Conservation (phyloP, 2,888 invertebrate species). For the Nudaria mundana region DNA sequence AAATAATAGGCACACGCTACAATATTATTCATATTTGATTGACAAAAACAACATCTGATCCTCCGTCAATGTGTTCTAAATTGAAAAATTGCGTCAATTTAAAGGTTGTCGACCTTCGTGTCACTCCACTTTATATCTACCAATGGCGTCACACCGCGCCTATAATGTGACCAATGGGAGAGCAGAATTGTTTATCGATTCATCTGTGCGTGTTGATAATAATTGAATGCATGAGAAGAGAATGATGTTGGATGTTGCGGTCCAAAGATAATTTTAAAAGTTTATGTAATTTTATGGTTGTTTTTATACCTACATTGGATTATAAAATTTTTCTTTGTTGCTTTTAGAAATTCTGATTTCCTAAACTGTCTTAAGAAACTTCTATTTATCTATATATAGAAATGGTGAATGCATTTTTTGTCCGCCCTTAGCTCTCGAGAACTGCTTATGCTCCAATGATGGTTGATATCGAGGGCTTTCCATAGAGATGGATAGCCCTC, state of each 20-base stretch:
- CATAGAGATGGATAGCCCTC: too few relatives aligned
- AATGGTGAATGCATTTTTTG: too few relatives aligned
- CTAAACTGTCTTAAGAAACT: too few relatives aligned
- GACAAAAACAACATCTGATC: conserved; percentile 32
- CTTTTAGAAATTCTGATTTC: background rate
- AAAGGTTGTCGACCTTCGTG: conserved; percentile 63
- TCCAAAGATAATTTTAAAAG: conserved; percentile 30
- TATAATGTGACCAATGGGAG: conserved; percentile 50
- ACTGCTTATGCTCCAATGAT: too few relatives aligned
- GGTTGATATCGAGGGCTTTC: too few relatives aligned
- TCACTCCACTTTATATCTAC: conserved; percentile 43
- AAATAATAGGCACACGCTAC: too few relatives aligned
- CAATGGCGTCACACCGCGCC: conserved; percentile 55
- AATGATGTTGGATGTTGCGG: too few relatives aligned
- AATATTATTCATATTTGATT: conserved; percentile 30
- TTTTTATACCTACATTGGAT: conserved; percentile 14
- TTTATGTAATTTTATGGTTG: too few relatives aligned
- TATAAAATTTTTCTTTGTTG: background rate
- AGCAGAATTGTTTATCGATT: conserved; percentile 49
- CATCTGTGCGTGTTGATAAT: conserved; percentile 42
- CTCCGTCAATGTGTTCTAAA: conserved; percentile 39
- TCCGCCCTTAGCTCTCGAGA: too few relatives aligned
- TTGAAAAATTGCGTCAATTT: conserved; percentile 65
- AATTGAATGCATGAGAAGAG: conserved; percentile 34
- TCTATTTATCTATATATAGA: too few relatives aligned